Evolutionary conservation across 2,113 vertebrate species (phyloP).

Genomic region (Takifugu bimaculatus): DNA sequence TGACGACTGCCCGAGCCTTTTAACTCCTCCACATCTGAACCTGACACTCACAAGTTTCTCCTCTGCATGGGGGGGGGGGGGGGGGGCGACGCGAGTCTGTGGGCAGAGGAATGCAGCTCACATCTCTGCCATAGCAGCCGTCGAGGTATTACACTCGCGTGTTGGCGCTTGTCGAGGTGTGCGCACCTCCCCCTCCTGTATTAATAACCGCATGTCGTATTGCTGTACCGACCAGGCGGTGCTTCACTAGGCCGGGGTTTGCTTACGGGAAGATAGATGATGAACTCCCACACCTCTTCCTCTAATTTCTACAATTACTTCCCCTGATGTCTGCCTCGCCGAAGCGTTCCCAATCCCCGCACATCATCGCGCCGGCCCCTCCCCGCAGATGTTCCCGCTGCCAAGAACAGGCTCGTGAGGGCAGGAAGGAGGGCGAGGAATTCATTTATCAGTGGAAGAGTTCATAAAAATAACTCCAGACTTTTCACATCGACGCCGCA

Average conservation of each 20-base stretch:
- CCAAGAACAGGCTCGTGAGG: conserved; percentile 3
- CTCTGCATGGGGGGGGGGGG: conserved; percentile 19
- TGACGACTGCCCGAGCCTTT: conserved; percentile 4
- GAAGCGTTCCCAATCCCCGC: conserved; percentile 26
- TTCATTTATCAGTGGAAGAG: not conserved
- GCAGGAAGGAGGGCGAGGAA: not conserved
- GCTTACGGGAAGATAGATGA: conserved; percentile 66
- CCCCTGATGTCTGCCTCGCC: conserved; percentile 48
- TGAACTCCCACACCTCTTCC: conserved; percentile 56
- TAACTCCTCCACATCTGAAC: conserved; percentile 29
- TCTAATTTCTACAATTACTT: conserved; percentile 58
- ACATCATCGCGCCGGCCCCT: too few species aligned
- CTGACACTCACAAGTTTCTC: conserved; percentile 33
- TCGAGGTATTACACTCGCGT: conserved; percentile 75
- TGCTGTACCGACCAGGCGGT: conserved; percentile 62
- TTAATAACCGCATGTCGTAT: conserved; percentile 73
- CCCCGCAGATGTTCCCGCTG: conserved; percentile 6
- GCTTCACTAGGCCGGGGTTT: conserved; percentile 53
- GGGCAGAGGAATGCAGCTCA: conserved; percentile 75
- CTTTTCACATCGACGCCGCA: conserved; percentile 16
- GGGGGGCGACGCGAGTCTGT: conserved; percentile 44
- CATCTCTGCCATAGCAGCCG: conserved; percentile 79
- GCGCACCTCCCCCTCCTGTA: conserved; percentile 68
- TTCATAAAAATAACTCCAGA: conserved; percentile 39
- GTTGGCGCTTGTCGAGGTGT: conserved; percentile 72